Conservation (phyloP, 2,113 vertebrate species). For the Chlamydotis undulata region DNA sequence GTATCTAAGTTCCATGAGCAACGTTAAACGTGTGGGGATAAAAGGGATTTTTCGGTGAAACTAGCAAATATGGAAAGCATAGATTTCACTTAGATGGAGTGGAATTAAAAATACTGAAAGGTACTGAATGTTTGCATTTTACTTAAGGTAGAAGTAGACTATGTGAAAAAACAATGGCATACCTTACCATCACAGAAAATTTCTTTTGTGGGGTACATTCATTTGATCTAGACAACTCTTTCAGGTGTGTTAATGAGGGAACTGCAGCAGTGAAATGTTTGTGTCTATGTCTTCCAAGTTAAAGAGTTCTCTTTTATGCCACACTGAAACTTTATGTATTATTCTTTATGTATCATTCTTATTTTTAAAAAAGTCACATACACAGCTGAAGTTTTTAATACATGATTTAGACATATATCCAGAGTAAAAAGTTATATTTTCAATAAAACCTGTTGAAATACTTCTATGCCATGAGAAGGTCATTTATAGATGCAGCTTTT, state of each 20-base stretch:
- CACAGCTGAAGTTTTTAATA: neutral
- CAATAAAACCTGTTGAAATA: neutral
- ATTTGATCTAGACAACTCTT: neutral
- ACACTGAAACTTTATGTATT: neutral
- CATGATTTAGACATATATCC: neutral
- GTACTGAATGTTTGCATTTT: neutral
- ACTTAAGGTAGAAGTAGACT: neutral
- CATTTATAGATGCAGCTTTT: neutral
- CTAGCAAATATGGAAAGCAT: neutral
- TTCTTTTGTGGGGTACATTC: neutral
- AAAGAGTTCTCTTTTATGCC: neutral
- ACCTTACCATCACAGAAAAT: neutral
- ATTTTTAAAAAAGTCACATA: neutral
- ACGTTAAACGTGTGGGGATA: neutral
- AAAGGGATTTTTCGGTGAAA: neutral
- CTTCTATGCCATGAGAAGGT: neutral
- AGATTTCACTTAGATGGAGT: neutral
- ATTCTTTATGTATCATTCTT: neutral
- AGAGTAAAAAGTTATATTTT: neutral
- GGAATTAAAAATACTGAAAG: neutral
- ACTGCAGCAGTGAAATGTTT: neutral
- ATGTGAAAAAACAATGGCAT: neutral
- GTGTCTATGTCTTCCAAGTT: neutral
- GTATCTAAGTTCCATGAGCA: neutral
- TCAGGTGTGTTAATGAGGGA: neutral